Conservation (phyloP, 2,888 invertebrate genomes). For the Empis livida region DNA sequence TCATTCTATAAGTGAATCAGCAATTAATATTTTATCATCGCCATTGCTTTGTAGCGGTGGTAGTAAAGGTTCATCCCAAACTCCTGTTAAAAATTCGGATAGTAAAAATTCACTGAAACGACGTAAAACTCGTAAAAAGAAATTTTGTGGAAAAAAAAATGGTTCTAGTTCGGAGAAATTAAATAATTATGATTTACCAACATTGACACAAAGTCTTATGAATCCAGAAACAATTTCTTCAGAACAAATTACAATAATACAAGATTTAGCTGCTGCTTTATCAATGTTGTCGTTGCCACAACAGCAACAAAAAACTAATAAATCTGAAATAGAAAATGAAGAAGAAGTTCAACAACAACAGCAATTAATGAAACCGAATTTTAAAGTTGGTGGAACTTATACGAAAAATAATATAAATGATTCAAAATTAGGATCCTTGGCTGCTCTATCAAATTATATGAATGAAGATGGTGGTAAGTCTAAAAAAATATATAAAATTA, state of each 20-base stretch:
- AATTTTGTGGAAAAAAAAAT: conserved; percentile 27
- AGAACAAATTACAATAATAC: conserved; percentile 44
- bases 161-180: conserved; percentile 46
- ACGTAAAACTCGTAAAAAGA: conserved; percentile 31
- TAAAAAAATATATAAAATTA: too few species aligned
- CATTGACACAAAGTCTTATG: conserved; percentile 40
- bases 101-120: conserved; percentile 34
- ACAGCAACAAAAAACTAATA: conserved; percentile 23
- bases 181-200: conserved; percentile 13
- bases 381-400: conserved; percentile 48
- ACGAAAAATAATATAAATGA: conserved; percentile 29
- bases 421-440: conserved; percentile 31
- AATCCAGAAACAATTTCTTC: conserved; percentile 43
- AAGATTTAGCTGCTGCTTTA: conserved; percentile 44
- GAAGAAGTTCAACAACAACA: conserved; percentile 36
- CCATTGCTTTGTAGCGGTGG: conserved; percentile 23
- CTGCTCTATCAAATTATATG: conserved; percentile 34
- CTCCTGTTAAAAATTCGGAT: conserved; percentile 23
- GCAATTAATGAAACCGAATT: conserved; percentile 44
- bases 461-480: conserved; percentile 27
- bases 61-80: conserved; percentile 15
- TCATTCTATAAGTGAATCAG: conserved; percentile 82
- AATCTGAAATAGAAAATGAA: conserved; percentile 56
- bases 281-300: conserved; percentile 29
- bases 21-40: conserved; percentile 58